A percentile compares a stretch with the other conserved stretches of the same genome.
These are phyloP conservation scores for Falco cherrug DNA, from an alignment of 2,797 vertebrate species.

Conservation along the genomic window DNA sequence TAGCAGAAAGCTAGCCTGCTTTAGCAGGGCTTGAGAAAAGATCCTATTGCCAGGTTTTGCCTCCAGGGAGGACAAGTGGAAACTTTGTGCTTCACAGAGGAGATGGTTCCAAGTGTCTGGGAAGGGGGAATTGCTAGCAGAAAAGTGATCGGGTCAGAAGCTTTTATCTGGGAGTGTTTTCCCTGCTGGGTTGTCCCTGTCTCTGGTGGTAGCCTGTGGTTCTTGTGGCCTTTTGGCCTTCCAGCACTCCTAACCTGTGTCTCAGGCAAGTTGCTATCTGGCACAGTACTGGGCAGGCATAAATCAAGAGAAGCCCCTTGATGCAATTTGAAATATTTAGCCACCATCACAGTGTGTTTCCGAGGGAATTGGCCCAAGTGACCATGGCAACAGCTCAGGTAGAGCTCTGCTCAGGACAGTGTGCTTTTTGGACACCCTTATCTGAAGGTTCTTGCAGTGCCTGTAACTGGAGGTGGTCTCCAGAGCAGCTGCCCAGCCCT, in stretches of 20 bases:
- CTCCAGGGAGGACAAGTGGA: background rate
- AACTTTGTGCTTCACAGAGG: background rate
- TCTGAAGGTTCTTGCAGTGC: background rate
- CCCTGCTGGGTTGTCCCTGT: background rate
- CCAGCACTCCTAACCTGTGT: background rate
- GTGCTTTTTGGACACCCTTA: background rate
- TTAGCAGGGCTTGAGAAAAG: background rate
- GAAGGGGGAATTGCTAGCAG: background rate
- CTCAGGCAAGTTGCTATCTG: background rate
- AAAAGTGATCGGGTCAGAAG: background rate
- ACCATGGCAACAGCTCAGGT: background rate
- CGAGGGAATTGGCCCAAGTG: background rate
- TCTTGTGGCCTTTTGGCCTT: background rate
- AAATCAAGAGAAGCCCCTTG: background rate
- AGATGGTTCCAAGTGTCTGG: background rate
- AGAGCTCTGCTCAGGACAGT: background rate
- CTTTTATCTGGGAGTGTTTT: background rate
- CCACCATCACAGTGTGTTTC: background rate
- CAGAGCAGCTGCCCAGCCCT: background rate
- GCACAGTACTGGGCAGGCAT: background rate
- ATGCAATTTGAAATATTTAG: background rate
- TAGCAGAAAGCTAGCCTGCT: background rate
- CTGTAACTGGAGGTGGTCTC: background rate
- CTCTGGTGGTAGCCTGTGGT: background rate
- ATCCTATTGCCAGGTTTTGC: background rate